Percentiles rank a stretch among this genome's conserved stretches.
phyloP scores from a whole-genome alignment of 2,797 vertebrate genomes.

The Microctenopoma stevenorrisi region DNA sequence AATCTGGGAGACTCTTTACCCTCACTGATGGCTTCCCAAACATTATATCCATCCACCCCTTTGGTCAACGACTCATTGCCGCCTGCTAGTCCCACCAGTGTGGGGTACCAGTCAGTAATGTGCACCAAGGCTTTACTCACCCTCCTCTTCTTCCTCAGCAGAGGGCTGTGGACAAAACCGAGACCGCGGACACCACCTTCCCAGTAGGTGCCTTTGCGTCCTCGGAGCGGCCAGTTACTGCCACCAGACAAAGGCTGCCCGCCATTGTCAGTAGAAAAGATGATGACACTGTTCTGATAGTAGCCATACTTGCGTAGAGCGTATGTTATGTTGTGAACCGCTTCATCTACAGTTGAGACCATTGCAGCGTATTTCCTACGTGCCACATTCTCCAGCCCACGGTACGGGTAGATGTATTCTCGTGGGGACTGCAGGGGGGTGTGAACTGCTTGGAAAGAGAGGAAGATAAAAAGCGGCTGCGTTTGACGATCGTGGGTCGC shows the following conservation, averaged over 20 bases:
- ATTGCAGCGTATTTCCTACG: constrained; percentile 95
- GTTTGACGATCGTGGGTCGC: constrained; percentile 85
- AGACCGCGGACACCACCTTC: constrained; percentile 94
- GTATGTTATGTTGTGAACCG: constrained; percentile 94
- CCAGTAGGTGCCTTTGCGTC: constrained; percentile 98
- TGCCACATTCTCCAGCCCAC: constrained; percentile 88
- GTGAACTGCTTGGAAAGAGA: constrained; percentile 97
- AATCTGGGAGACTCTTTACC: constrained; percentile 90
- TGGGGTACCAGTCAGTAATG: constrained; percentile 99
- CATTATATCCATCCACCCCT: constrained; percentile 90
- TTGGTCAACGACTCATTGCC: constrained; percentile 87
- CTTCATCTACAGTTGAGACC: constrained; percentile 96
- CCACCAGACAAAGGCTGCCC: constrained; percentile 96
- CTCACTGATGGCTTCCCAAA: constrained; percentile 94
- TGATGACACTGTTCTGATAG: constrained; percentile 93
- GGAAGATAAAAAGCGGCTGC: constrained; percentile 93
- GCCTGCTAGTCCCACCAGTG: constrained; percentile 90
- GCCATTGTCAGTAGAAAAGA: constrained; percentile 96
- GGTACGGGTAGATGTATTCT: constrained; percentile 94
- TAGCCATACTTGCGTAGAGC: constrained; percentile 95
- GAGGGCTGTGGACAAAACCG: constrained; percentile 96
- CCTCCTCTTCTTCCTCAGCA: constrained; percentile 88
- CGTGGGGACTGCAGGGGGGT: constrained; percentile 94
- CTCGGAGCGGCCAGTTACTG: constrained; percentile 96
- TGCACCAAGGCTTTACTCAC: constrained; percentile 92